These are phyloP conservation scores for Radopholus similis DNA, from an alignment of 1,140 invertebrate genomes.

Conservation along the genomic window DNA sequence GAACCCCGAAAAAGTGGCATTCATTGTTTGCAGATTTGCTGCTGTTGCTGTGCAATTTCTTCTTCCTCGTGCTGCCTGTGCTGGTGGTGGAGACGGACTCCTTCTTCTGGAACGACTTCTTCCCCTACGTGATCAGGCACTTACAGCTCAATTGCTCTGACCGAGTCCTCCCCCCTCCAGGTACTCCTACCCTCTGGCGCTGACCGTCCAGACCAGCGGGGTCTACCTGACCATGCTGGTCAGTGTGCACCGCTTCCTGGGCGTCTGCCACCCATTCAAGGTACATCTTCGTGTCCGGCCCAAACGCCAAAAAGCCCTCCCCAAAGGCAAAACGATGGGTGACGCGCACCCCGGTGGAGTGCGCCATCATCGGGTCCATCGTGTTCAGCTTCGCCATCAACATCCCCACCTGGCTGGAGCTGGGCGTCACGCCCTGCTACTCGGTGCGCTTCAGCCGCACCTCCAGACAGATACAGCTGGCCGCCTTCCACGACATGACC, in stretches of 20 bases:
- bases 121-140: slow-evolving; percentile 51
- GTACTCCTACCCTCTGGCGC: slow-evolving; percentile 53
- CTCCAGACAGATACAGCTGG: slow-evolving; percentile 48
- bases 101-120: slow-evolving; percentile 53
- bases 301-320: background rate
- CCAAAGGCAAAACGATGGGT: slow-evolving; percentile 56
- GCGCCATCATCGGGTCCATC: slow-evolving; percentile 50
- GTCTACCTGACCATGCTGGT: slow-evolving; percentile 58
- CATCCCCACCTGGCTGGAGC: slow-evolving; percentile 53
- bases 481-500: slow-evolving; percentile 34
- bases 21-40: slow-evolving; percentile 44
- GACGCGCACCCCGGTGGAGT: slow-evolving; percentile 44
- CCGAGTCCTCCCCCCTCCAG: slow-evolving; percentile 22
- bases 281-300: background rate
- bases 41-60: slow-evolving; percentile 57
- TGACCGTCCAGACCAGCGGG: slow-evolving; percentile 55
- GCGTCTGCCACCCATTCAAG: slow-evolving; percentile 53
- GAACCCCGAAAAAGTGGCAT: background rate
- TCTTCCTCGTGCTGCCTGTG: slow-evolving; percentile 57
- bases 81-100: slow-evolving; percentile 53
- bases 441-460: slow-evolving; percentile 42
- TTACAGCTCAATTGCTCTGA: background rate
- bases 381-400: slow-evolving; percentile 51
- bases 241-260: slow-evolving; percentile 51
- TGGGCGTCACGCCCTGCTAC: slow-evolving; percentile 45